Conservation (phyloP, 2,888 invertebrate species). For the Cinara cedri region DNA sequence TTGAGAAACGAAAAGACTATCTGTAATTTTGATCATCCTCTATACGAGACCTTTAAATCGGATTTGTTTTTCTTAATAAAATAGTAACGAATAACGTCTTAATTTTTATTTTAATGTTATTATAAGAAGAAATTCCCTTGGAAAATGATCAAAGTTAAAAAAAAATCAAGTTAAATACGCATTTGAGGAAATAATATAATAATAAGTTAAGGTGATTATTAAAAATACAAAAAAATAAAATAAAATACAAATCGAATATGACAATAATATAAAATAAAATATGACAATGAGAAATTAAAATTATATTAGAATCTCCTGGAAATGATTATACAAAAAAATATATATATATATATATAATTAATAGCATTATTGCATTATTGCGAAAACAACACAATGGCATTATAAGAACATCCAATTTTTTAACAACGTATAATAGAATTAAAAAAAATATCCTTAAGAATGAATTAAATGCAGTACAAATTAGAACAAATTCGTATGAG, state of each 20-base stretch:
- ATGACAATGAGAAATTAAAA: not conserved
- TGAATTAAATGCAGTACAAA: too few relatives aligned
- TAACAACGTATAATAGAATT: too few relatives aligned
- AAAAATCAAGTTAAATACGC: not conserved
- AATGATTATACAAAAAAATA: not conserved
- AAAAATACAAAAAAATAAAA: not conserved
- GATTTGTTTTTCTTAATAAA: too few relatives aligned
- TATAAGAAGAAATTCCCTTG: not conserved
- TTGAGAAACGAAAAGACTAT: too few relatives aligned
- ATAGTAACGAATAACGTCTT: too few relatives aligned
- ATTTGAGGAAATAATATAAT: not conserved
- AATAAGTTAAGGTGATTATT: not conserved
- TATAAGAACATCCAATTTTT: not conserved
- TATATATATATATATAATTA: slow-evolving; percentile 12
- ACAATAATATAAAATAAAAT: too few relatives aligned
- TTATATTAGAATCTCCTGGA: slow-evolving; percentile 1
- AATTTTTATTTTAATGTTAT: not conserved
- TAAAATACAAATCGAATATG: not conserved
- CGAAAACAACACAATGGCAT: not conserved
- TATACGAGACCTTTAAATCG: too few relatives aligned
- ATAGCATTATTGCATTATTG: slow-evolving; percentile 4
- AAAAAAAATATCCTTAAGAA: too few relatives aligned
- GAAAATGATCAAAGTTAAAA: slow-evolving; percentile 11
- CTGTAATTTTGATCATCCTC: too few relatives aligned
- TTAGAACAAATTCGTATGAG: too few relatives aligned